These are phyloP conservation scores for Tolypeutes matacus DNA, from an alignment of 2,797 vertebrate genomes.

Conservation along the genomic window DNA sequence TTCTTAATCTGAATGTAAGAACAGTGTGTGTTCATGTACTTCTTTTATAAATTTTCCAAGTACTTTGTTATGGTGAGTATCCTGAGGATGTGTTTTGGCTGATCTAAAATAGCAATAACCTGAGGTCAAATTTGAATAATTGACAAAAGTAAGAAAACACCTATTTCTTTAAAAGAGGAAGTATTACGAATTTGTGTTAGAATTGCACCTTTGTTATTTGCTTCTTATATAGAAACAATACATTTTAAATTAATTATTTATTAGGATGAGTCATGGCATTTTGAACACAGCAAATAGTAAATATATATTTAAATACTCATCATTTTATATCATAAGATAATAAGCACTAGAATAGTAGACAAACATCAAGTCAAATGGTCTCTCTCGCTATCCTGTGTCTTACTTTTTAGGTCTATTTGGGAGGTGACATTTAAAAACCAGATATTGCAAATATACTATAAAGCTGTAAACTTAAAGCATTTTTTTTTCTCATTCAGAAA, in stretches of 20 bases:
- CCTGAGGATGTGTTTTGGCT: not conserved
- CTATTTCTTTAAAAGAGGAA: not conserved
- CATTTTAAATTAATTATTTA: not conserved
- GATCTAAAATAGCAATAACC: not conserved
- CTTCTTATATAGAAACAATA: not conserved
- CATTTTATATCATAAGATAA: conserved; percentile 30
- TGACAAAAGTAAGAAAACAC: not conserved
- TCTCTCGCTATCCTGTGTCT: not conserved
- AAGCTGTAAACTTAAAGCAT: not conserved
- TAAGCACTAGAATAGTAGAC: not conserved
- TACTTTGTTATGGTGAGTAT: not conserved
- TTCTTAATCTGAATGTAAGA: not conserved
- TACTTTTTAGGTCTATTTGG: not conserved
- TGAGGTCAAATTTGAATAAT: conserved; percentile 43
- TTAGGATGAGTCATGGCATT: not conserved
- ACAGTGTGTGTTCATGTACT: not conserved
- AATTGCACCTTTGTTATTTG: not conserved
- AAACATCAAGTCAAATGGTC: not conserved
- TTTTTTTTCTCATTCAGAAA: conserved; percentile 9
- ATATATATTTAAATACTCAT: conserved; percentile 26
- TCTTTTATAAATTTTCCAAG: not conserved
- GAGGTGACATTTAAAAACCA: conserved; percentile 20
- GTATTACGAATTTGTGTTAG: not conserved
- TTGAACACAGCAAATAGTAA: not conserved
- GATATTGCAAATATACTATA: not conserved